Evolutionary conservation across 2,888 invertebrate genomes (phyloP).

Genomic region (Caenorhabditis macrosperma): DNA sequence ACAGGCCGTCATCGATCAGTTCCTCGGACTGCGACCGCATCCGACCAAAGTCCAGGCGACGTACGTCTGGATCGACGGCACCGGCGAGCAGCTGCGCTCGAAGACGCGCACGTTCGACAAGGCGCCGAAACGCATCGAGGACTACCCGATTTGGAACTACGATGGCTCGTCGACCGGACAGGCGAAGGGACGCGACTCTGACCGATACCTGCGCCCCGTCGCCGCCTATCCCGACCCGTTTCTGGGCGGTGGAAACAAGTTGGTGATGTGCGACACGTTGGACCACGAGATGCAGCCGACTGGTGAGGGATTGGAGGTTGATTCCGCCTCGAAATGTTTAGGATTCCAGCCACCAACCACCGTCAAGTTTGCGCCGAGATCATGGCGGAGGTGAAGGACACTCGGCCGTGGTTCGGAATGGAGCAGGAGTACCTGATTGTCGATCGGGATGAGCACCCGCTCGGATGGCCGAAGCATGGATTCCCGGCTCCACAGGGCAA

Average conservation of each 20-base stretch:
- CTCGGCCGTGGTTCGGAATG: slow-evolving; percentile 82
- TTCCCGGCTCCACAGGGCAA: slow-evolving; percentile 77
- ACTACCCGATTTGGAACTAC: slow-evolving; percentile 92
- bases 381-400: slow-evolving; percentile 80
- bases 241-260: slow-evolving; percentile 69
- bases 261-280: slow-evolving; percentile 84
- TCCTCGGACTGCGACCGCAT: slow-evolving; percentile 67
- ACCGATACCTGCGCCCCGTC: slow-evolving; percentile 80
- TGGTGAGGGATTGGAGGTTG: slow-evolving; percentile 82
- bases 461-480: slow-evolving; percentile 80
- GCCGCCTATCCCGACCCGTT: slow-evolving; percentile 77
- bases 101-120: slow-evolving; percentile 91
- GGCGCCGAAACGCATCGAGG: slow-evolving; percentile 85
- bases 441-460: slow-evolving; percentile 79
- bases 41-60: slow-evolving; percentile 84
- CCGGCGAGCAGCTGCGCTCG: slow-evolving; percentile 90
- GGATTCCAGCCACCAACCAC: slow-evolving; percentile 80
- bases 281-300: slow-evolving; percentile 90
- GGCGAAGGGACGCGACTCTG: slow-evolving; percentile 80
- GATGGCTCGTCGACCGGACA: slow-evolving; percentile 95
- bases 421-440: slow-evolving; percentile 83
- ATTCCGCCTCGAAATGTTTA: no score
- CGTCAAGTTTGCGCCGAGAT: slow-evolving; percentile 80
- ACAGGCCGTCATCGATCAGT: slow-evolving; percentile 65
- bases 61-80: slow-evolving; percentile 95